phyloP scores from a whole-genome alignment of 2,888 invertebrate species.

The Lydus trimaculatus region DNA sequence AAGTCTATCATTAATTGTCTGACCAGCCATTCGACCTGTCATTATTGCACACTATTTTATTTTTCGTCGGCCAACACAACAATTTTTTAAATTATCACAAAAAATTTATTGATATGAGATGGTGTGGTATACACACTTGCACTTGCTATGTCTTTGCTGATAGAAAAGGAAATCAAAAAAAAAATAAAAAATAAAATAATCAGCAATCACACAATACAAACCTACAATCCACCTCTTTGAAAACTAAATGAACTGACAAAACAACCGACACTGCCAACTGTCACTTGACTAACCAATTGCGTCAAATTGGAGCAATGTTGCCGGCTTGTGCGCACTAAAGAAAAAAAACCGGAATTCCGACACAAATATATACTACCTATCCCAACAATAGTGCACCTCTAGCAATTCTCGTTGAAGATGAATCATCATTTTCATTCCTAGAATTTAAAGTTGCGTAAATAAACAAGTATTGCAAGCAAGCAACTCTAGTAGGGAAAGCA shows the following conservation, averaged over 20 bases:
- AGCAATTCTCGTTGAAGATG: no score
- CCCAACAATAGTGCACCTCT: no score
- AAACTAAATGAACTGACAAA: slow-evolving; percentile 12
- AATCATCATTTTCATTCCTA: no score
- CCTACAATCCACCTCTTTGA: slow-evolving; percentile 21
- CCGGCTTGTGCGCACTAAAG: slow-evolving; percentile 13
- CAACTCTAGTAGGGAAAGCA: no score
- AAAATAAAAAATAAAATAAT: no score
- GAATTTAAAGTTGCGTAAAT: no score
- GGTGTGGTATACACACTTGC: slow-evolving; percentile 19
- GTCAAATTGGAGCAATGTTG: slow-evolving; percentile 23
- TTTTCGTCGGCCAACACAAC: slow-evolving; percentile 11
- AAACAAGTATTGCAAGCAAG: no score
- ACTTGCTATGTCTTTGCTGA: slow-evolving; percentile 13
- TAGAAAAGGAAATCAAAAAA: no score
- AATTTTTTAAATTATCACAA: slow-evolving; percentile 8
- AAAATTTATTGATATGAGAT: slow-evolving; percentile 25
- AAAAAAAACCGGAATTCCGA: no score
- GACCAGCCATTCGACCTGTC: slow-evolving; percentile 80
- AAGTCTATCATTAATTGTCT: slow-evolving; percentile 98
- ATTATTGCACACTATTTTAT: slow-evolving; percentile 29
- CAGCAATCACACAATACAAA: slow-evolving; percentile 9
- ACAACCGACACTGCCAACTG: slow-evolving; percentile 20
- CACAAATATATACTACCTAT: no score
- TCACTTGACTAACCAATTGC: slow-evolving; percentile 22